phyloP scores from a whole-genome alignment of 2,113 vertebrate species.

The Sphyrna mokarran region DNA sequence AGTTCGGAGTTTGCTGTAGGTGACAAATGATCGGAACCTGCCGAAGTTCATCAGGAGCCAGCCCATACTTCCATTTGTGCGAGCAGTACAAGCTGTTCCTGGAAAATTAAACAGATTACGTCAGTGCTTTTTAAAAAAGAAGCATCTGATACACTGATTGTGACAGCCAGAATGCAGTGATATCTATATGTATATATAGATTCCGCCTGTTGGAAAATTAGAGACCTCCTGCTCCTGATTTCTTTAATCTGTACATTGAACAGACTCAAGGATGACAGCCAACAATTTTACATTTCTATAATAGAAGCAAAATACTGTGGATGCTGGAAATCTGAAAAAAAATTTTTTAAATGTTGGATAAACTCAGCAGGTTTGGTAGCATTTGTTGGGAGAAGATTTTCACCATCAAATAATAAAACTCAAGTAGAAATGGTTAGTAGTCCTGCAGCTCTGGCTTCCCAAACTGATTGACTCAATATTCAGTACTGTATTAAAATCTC shows the following conservation, averaged over 20 bases:
- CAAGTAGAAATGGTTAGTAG: background rate
- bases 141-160: background rate
- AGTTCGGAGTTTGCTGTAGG: background rate
- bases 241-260: background rate
- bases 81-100: background rate
- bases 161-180: background rate
- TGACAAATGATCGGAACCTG: background rate
- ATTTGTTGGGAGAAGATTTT: background rate
- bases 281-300: background rate
- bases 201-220: background rate
- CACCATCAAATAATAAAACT: background rate
- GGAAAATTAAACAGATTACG: background rate
- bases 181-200: background rate
- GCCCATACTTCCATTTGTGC: background rate
- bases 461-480: background rate
- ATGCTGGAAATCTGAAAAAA: no score
- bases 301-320: no score
- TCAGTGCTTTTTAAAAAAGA: background rate
- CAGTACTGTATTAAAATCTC: background rate
- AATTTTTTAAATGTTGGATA: no score
- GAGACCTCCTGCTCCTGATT: background rate
- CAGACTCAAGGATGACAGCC: background rate
- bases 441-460: no score
- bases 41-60: constrained; percentile 28
- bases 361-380: no score